Evolutionary conservation across 2,113 vertebrate genomes (phyloP), one percentile per base, ranked within the genome.

Genomic region (Microtus pennsylvanicus): DNA sequence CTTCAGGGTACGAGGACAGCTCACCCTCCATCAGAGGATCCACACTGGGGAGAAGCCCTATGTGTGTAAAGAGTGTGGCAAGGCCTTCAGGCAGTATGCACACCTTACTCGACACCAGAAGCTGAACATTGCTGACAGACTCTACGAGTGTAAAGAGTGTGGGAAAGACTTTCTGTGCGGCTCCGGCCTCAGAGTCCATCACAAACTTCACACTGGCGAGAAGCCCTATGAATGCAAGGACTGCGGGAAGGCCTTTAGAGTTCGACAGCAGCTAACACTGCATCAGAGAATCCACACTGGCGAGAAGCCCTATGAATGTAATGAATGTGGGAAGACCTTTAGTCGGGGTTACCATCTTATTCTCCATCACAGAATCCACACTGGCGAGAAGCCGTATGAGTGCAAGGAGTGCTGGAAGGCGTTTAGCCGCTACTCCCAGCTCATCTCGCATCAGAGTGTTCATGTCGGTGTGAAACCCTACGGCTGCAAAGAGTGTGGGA

Each of bases 111-210:
- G 97, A 17, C 97, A 98, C 82, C 97, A 98, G 81, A 97, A 97
- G 65, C 94, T 97, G 50, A 99, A 99, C 96, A 97, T 97, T 0
- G 98, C 98, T 1, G 98, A 99, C 61, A 98, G 98, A 9, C 98
- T 99, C 9, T 99, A 99, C 90, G 97, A 98, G 70, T 99, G 99
- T 95, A 99, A 98, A 95, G 98, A 99, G 30, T 99, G 99, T 26
- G 99, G 99, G 3, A 99, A 99, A 92, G 97, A 98, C 47, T 99
- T 99, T 95, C 87, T 98, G 11, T 98, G 98, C n/a, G 98, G 98
- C 88, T 97, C 98, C 11, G 99, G 99, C 24, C 97, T 99, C 70
- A 98, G 98, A 77, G 96, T 95, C 7, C 99, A 99, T 97, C 82
- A 94, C 33, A 97, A 97, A 55, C 97, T 98, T 86, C 97, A 98